Evolutionary conservation across 1,140 invertebrate species (phyloP).

Genomic region (Cyrtorhinus lividipennis): DNA sequence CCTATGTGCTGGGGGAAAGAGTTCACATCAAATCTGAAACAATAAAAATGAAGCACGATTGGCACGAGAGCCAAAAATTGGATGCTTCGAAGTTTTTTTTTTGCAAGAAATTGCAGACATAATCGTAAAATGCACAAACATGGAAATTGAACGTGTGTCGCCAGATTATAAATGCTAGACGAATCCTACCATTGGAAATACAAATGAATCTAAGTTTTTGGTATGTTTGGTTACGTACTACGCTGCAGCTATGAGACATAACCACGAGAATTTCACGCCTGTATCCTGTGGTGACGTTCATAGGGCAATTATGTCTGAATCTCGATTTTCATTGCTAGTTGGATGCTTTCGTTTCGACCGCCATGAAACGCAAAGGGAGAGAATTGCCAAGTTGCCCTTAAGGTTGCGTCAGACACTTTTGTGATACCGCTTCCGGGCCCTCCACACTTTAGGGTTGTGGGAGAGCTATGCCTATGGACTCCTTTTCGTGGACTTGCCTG

Average conservation of each 20-base stretch:
- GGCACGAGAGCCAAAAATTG: not conserved
- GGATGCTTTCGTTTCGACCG: not conserved
- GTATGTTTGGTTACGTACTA: not conserved
- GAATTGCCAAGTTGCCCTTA: not conserved
- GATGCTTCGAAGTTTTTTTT: not conserved
- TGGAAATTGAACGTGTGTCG: not conserved
- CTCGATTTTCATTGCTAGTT: not conserved
- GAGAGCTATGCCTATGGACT: too few species aligned
- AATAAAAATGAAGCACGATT: not conserved
- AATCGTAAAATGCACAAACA: not conserved
- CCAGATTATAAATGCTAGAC: not conserved
- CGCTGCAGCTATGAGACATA: not conserved
- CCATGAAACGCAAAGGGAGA: not conserved
- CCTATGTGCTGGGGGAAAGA: not conserved
- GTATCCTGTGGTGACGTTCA: not conserved
- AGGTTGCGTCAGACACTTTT: too few species aligned
- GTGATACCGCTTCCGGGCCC: too few species aligned
- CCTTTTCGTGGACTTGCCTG: not conserved
- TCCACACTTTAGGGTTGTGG: too few species aligned
- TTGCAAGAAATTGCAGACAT: not conserved
- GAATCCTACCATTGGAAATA: not conserved
- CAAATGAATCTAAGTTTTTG: not conserved
- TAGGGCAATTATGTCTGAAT: not conserved
- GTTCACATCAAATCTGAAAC: not conserved
- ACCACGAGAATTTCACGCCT: not conserved